These are phyloP conservation scores for Halisarca cf. caerulea DNA, from an alignment of 37 sponge, comb jelly and placozoan species.

Conservation along the genomic window DNA sequence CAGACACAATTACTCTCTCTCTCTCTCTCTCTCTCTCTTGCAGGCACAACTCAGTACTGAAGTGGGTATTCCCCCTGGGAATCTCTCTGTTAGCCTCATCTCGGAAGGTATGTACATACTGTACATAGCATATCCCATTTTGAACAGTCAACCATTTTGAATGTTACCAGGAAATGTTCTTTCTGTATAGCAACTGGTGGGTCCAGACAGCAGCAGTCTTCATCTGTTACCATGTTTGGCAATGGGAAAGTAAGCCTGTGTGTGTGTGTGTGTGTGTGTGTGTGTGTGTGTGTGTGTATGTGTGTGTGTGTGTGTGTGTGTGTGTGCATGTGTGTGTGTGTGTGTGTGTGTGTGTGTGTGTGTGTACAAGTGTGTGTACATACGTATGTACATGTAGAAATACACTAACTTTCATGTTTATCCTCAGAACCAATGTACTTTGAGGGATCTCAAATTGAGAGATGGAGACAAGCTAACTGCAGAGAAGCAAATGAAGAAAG, in stretches of 20 bases:
- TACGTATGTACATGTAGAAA: not conserved
- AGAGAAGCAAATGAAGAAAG: constrained; percentile 57
- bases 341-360: no score
- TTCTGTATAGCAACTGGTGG: no score
- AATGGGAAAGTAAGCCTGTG: not conserved
- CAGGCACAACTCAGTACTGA: not conserved
- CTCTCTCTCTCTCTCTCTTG: not conserved
- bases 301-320: no score
- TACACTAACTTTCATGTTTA: not conserved
- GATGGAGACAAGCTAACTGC: constrained; percentile 68
- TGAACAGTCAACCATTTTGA: no score
- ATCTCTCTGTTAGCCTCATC: constrained; percentile 6
- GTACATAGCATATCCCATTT: no score
- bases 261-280: not conserved
- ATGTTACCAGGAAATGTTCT: no score
- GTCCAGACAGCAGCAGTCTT: not conserved
- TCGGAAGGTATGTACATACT: no score
- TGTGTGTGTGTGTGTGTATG: no score
- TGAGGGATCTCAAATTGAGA: constrained; percentile 42
- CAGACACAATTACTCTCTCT: no score
- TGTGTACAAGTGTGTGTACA: no score
- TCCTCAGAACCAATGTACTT: constrained; percentile 33
- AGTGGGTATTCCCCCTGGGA: constrained; percentile 32
- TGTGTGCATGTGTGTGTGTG: no score
- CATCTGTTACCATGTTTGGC: not conserved